A percentile compares a stretch with the other conserved stretches of the same genome.
Evolutionary conservation across 2,888 invertebrate species (phyloP).

Genomic region (Dorcus hopei): DNA sequence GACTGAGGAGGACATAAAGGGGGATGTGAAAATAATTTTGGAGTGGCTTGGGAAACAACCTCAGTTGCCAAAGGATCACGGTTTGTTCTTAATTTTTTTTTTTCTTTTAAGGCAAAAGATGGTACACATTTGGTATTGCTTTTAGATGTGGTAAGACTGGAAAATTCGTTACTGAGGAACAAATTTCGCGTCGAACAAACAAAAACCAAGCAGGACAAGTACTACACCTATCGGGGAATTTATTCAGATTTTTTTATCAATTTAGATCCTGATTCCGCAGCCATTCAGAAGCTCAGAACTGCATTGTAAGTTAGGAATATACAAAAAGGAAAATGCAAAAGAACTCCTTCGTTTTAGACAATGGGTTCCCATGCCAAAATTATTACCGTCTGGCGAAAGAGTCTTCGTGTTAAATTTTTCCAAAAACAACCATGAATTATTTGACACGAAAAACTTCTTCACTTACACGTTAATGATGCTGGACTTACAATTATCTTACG

Average conservation of each 20-base stretch:
- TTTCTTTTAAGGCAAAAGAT: background rate
- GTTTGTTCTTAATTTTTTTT: background rate
- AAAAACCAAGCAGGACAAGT: slow-evolving; percentile 13
- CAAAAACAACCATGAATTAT: background rate
- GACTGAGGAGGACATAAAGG: background rate
- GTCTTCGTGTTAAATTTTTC: background rate
- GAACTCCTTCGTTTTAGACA: background rate
- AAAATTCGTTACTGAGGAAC: slow-evolving; percentile 8
- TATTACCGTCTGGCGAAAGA: background rate
- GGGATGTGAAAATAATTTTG: background rate
- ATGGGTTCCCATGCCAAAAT: background rate
- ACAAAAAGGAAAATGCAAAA: too few species aligned
- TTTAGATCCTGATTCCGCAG: background rate
- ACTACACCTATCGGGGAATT: background rate
- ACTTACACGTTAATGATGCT: background rate
- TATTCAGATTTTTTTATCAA: background rate
- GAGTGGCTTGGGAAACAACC: slow-evolving; percentile 3
- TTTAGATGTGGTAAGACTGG: slow-evolving; percentile 12
- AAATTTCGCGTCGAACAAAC: slow-evolving; percentile 15
- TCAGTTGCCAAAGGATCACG: slow-evolving; percentile 1
- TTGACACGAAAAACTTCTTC: background rate
- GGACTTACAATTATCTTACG: background rate
- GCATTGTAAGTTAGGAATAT: too few species aligned
- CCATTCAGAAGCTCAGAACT: too few species aligned
- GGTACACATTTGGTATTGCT: background rate